Evolutionary conservation across 2,797 vertebrate genomes (phyloP), one percentile per base, ranked within the genome.

Genomic region (Chanos chanos): DNA sequence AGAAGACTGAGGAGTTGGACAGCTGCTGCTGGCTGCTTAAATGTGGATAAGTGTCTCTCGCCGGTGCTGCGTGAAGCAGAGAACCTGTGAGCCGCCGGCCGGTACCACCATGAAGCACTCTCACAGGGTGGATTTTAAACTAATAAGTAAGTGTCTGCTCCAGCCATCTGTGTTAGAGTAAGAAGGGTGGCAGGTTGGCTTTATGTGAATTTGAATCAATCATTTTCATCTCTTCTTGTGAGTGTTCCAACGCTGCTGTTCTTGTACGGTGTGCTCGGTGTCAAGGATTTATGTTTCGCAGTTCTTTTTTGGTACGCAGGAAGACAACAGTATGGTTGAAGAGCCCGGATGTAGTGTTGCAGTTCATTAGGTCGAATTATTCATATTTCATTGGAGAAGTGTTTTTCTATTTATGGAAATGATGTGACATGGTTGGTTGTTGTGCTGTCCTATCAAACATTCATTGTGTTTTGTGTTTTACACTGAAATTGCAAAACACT

Each of bases 141-240:
- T 87, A 77, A 83, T 84, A 78, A 92, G 93, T 95, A 90, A 93
- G 92, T 85, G 15, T 37, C 19, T 3, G n/a, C 39, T 57, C 22
- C 25, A 13, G 27, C 62, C 51, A 69, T 13, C 22, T 8, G 15
- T 47, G 8, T 31, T 49, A 18, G 8, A 18, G 8, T 31, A 13
- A 5, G n/a, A 24, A 33, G 21, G 21, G 15, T 25, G 9, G 10
- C 12, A 45, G 12, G 5, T 37, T 36, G 37, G 36, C 37, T 36
- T n/a, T n/a, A n/a, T n/a, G n/a, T n/a, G n/a, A n/a, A n/a, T n/a
- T n/a, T n/a, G n/a, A n/a, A n/a, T n/a, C n/a, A n/a, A n/a, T n/a
- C n/a, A n/a, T n/a, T n/a, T n/a, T n/a, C n/a, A n/a, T 47, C 21
- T 36, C 31, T 58, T 55, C 22, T 30, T 37, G 22, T 27, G 27